Evolutionary conservation across 2,113 vertebrate species (phyloP).

Genomic region (Prionailurus bengalensis): DNA sequence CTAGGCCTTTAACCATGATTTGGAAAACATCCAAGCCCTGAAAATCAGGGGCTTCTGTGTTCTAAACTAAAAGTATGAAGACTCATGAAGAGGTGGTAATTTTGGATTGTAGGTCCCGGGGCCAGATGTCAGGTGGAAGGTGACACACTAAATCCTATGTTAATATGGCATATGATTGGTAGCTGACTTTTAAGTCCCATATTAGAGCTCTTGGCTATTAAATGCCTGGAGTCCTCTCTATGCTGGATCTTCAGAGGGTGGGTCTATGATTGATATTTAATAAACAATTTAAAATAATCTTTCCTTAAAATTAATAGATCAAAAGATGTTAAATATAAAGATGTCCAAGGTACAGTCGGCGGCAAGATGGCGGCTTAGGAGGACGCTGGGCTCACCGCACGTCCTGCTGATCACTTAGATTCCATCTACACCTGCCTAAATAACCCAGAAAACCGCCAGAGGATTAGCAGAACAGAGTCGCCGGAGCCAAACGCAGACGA

Average conservation of each 20-base stretch:
- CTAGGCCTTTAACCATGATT: not conserved
- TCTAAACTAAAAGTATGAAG: not conserved
- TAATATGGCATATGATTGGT: not conserved
- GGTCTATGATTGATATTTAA: not conserved
- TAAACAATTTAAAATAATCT: not conserved
- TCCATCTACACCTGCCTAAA: too few species aligned
- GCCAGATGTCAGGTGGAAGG: not conserved
- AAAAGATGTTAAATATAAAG: constrained; percentile 41
- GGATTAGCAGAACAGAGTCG: too few species aligned
- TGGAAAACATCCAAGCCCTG: not conserved
- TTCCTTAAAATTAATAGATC: not conserved
- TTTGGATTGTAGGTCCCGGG: not conserved
- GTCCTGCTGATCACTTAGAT: too few species aligned
- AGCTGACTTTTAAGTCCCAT: not conserved
- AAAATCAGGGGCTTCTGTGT: not conserved
- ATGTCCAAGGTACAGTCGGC: not conserved
- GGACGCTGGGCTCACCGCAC: too few species aligned
- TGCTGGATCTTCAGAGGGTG: not conserved
- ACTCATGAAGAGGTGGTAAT: not conserved
- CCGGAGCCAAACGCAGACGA: too few species aligned
- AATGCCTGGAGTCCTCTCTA: not conserved
- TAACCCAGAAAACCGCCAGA: too few species aligned
- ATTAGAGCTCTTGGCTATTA: not conserved
- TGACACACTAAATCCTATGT: not conserved
- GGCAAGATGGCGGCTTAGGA: too few species aligned